phyloP scores from a whole-genome alignment of 2,797 vertebrate species.

The Myoxocephalus aenaeus region DNA sequence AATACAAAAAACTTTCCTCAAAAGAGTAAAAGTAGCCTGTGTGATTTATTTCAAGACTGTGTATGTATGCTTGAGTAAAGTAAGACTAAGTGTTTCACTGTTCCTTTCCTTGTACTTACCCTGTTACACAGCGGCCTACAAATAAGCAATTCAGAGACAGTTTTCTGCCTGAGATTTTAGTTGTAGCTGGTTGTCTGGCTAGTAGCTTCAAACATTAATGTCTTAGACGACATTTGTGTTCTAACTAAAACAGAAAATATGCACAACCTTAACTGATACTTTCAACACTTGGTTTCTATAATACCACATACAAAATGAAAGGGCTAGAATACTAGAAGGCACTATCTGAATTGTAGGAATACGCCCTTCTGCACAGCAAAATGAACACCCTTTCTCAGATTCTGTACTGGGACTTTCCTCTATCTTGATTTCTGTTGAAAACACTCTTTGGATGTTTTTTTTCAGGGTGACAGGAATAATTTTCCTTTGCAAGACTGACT shows the following conservation, averaged over 20 bases:
- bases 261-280: background rate
- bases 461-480: background rate
- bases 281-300: background rate
- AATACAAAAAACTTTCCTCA: background rate
- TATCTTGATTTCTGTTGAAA: background rate
- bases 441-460: background rate
- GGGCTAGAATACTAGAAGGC: background rate
- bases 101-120: background rate
- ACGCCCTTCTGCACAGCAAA: background rate
- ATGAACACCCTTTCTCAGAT: background rate
- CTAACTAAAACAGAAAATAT: background rate
- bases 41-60: background rate
- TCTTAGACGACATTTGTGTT: background rate
- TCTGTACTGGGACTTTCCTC: constrained; percentile 51
- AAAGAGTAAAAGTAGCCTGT: background rate
- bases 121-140: background rate
- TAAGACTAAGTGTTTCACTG: background rate
- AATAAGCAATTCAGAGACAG: background rate
- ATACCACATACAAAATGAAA: background rate
- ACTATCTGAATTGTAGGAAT: background rate
- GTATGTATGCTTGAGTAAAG: background rate
- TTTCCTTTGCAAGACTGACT: background rate
- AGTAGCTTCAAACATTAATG: background rate
- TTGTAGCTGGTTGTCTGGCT: background rate
- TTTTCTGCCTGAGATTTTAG: background rate